These are phyloP conservation scores for Limnephilus marmoratus DNA, from an alignment of 2,888 invertebrate genomes.

Conservation along the genomic window DNA sequence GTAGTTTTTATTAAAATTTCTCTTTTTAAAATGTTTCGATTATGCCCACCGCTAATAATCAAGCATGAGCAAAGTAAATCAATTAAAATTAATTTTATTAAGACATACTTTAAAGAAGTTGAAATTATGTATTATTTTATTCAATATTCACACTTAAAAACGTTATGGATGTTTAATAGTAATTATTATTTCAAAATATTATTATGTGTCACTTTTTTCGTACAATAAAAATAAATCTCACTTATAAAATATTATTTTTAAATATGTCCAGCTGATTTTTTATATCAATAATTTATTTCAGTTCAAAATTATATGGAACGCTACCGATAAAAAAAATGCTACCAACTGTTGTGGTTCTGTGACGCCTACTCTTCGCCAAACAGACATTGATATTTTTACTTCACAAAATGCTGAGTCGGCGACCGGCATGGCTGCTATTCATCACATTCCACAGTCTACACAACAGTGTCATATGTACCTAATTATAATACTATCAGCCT, in stretches of 20 bases:
- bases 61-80: background rate
- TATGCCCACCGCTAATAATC: background rate
- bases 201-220: background rate
- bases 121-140: background rate
- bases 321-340: too few species aligned
- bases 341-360: too few species aligned
- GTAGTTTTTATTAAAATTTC: too few species aligned
- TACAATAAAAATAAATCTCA: background rate
- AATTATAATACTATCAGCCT: too few species aligned
- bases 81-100: background rate
- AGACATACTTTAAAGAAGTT: background rate
- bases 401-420: too few species aligned
- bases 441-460: too few species aligned
- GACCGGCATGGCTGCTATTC: too few species aligned
- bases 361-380: too few species aligned
- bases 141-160: background rate
- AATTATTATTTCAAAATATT: background rate
- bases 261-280: background rate
- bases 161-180: background rate
- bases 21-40: background rate
- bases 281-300: too few species aligned
- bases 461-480: too few species aligned
- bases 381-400: too few species aligned
- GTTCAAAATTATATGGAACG: too few species aligned
- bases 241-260: background rate